A percentile compares a stretch with the other conserved stretches of the same genome.
Evolutionary conservation across 2,888 invertebrate species (phyloP).

Genomic region (Allophyes oxyacanthae): DNA sequence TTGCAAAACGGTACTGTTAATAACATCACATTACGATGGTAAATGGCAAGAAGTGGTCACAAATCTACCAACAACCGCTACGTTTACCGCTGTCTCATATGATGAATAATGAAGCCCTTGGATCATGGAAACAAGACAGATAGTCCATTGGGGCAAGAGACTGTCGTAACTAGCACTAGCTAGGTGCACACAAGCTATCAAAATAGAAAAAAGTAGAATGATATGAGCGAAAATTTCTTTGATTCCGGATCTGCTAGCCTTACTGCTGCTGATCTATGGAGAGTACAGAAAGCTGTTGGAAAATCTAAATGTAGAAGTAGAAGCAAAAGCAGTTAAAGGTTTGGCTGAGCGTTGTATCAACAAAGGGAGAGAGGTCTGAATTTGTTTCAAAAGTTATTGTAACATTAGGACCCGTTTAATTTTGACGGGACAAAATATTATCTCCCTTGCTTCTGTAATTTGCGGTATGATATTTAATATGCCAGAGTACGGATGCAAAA

Average conservation of each 20-base stretch:
- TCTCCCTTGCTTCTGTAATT: constrained; percentile 13
- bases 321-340: too few relatives aligned
- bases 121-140: constrained; percentile 27
- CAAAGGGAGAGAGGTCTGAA: too few relatives aligned
- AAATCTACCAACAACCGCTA: constrained; percentile 48
- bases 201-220: neutral
- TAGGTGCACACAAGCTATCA: too few relatives aligned
- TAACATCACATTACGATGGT: constrained; percentile 41
- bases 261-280: neutral
- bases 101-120: constrained; percentile 37
- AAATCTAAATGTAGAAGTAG: too few relatives aligned
- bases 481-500: constrained; percentile 22
- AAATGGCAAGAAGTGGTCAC: constrained; percentile 45
- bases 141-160: neutral
- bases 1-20: constrained; percentile 31
- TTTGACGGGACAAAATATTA: neutral
- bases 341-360: too few relatives aligned
- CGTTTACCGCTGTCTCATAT: constrained; percentile 42
- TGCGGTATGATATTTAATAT: constrained; percentile 16
- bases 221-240: too few relatives aligned
- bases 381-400: too few relatives aligned
- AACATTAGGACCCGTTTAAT: neutral
- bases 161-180: too few relatives aligned
- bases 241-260: too few relatives aligned
- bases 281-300: too few relatives aligned